Percentiles rank a stretch among this genome's conserved stretches.
Evolutionary conservation across 2,797 vertebrate species (phyloP).

Genomic region (Taeniopygia guttata): DNA sequence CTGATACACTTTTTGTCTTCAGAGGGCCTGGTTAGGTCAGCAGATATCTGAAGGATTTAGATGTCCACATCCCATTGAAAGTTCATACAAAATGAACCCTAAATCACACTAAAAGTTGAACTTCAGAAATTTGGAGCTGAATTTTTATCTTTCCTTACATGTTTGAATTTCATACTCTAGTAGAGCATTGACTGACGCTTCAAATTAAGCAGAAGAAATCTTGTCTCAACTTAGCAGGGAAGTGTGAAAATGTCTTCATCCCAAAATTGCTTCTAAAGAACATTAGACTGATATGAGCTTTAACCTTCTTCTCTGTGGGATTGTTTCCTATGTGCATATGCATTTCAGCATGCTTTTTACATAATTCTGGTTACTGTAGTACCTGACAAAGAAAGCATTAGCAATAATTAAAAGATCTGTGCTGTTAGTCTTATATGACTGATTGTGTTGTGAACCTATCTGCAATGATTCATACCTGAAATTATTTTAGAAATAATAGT

Average conservation of each 20-base stretch:
- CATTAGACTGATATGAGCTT: neutral
- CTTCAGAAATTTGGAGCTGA: neutral
- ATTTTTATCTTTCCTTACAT: neutral
- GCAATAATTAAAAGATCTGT: neutral
- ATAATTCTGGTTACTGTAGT: constrained; percentile 17
- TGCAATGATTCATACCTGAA: neutral
- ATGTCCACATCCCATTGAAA: neutral
- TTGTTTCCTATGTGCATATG: neutral
- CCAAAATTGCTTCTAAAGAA: neutral
- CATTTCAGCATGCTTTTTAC: constrained; percentile 26
- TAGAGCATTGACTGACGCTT: neutral
- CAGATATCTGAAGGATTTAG: neutral
- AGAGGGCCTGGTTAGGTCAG: neutral
- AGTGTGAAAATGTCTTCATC: neutral
- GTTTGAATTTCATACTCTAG: neutral
- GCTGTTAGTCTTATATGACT: neutral
- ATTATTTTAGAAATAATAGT: neutral
- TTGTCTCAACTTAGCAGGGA: neutral
- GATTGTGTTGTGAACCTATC: neutral
- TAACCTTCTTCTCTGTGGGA: neutral
- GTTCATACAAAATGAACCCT: neutral
- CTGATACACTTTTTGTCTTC: neutral
- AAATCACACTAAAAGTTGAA: neutral
- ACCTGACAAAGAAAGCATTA: neutral
- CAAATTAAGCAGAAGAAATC: neutral